A percentile compares a stretch with the other conserved stretches of the same genome.
Conservation (phyloP, 1,140 invertebrate genomes). For the Papilio polytes region DNA sequence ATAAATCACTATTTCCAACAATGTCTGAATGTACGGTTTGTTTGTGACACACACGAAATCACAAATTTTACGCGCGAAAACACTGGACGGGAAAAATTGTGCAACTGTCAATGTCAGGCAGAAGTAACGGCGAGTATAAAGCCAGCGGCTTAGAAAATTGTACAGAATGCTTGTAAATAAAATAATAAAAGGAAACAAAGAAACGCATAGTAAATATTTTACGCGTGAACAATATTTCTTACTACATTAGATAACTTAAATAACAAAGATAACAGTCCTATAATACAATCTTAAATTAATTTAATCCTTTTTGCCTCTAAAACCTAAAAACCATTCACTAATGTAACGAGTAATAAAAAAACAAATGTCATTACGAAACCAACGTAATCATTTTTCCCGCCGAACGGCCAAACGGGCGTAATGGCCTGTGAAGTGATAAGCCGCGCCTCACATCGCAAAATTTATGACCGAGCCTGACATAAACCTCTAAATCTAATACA, state of each 20-base stretch:
- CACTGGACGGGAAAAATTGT: constrained; percentile 54
- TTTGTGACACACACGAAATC: constrained; percentile 42
- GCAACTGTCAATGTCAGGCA: constrained; percentile 51
- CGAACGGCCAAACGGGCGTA: constrained; percentile 25
- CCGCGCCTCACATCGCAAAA: constrained; percentile 23
- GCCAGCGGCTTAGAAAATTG: constrained; percentile 35
- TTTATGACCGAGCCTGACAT: constrained; percentile 18
- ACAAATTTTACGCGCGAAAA: constrained; percentile 48
- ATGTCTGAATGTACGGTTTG: constrained; percentile 26
- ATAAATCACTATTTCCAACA: background rate
- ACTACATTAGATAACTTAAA: background rate
- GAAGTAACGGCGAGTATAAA: background rate
- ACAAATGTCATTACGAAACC: constrained; percentile 21
- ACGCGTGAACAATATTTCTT: background rate
- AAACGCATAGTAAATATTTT: background rate
- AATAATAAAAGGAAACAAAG: background rate
- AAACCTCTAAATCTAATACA: background rate
- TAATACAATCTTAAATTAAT: no score
- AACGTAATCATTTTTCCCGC: constrained; percentile 34
- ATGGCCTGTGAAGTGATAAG: constrained; percentile 37
- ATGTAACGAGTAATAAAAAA: background rate
- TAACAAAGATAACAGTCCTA: no score
- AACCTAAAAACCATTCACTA: constrained; percentile 2
- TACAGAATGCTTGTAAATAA: background rate
- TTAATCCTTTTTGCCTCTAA: no score